Percentiles rank a stretch among this genome's conserved stretches.
These are phyloP conservation scores for Enteromius thamalakanensis DNA, from an alignment of 2,797 vertebrate genomes.

Conservation along the genomic window DNA sequence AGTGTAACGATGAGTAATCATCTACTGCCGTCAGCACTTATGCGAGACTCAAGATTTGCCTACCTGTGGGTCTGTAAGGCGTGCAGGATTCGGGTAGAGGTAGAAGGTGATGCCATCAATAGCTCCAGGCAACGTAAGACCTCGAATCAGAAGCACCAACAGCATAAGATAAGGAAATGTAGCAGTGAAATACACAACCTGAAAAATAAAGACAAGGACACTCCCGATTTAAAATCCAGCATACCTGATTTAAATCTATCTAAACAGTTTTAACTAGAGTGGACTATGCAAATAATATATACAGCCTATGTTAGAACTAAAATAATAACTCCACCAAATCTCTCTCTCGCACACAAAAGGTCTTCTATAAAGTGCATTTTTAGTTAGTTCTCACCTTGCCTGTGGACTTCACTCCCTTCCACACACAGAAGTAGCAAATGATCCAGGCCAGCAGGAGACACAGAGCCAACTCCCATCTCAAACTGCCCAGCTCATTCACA, in stretches of 20 bases:
- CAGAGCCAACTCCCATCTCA: constrained; percentile 91
- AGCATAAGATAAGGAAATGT: constrained; percentile 96
- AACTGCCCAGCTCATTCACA: constrained; percentile 82
- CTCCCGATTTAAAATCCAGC: not conserved
- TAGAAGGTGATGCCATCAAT: constrained; percentile 92
- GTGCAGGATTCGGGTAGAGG: constrained; percentile 91
- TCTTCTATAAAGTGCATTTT: not conserved
- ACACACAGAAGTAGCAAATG: constrained; percentile 96
- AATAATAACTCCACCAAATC: not conserved
- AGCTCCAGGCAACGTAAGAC: constrained; percentile 91
- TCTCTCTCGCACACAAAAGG: too few relatives aligned
- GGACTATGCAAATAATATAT: not conserved
- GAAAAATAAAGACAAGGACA: constrained; percentile 30
- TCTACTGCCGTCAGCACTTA: not conserved
- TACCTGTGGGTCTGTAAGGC: constrained; percentile 94
- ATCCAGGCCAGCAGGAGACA: constrained; percentile 93
- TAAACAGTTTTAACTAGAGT: not conserved
- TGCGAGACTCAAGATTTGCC: constrained; percentile 4
- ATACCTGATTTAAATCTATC: not conserved
- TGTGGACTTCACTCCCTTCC: constrained; percentile 95
- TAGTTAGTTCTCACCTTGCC: constrained; percentile 83
- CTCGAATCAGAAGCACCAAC: constrained; percentile 86
- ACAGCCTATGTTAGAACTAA: not conserved
- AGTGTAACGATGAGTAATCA: not conserved
- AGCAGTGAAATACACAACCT: constrained; percentile 94